These are phyloP conservation scores for Matsumyia berberina DNA, from an alignment of 2,888 invertebrate genomes.

Conservation along the genomic window DNA sequence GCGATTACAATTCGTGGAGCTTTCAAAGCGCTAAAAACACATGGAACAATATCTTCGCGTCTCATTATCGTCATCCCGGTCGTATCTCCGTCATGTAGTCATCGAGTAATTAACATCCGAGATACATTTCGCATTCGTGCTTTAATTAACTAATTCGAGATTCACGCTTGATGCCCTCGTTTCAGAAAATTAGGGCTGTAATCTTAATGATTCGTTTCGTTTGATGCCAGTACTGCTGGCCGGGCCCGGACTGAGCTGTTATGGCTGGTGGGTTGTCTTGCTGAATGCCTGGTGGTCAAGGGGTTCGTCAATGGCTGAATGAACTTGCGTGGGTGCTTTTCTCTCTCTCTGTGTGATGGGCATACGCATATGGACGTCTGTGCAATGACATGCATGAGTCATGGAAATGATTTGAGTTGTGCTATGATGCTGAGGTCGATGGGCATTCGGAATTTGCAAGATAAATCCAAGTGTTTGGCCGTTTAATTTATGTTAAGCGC, in stretches of 20 bases:
- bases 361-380: not conserved
- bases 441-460: no score
- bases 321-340: constrained; percentile 23
- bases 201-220: constrained; percentile 67
- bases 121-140: constrained; percentile 70
- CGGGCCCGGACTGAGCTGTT: not conserved
- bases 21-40: not conserved
- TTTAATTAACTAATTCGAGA: constrained; percentile 73
- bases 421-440: not conserved
- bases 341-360: not conserved
- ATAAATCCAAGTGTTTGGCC: no score
- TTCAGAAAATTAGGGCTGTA: constrained; percentile 64
- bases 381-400: not conserved
- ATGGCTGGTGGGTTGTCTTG: not conserved
- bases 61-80: not conserved
- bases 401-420: constrained; percentile 16
- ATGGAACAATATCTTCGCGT: not conserved
- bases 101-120: constrained; percentile 64
- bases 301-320: constrained; percentile 25
- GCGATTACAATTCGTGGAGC: not conserved
- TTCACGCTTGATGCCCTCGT: constrained; percentile 69
- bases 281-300: constrained; percentile 4
- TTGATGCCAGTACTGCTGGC: constrained; percentile 29
- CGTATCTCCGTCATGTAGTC: constrained; percentile 44
- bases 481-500: no score